Evolutionary conservation across 2,797 vertebrate genomes (phyloP).

Genomic region (Eupleurogrammus muticus): DNA sequence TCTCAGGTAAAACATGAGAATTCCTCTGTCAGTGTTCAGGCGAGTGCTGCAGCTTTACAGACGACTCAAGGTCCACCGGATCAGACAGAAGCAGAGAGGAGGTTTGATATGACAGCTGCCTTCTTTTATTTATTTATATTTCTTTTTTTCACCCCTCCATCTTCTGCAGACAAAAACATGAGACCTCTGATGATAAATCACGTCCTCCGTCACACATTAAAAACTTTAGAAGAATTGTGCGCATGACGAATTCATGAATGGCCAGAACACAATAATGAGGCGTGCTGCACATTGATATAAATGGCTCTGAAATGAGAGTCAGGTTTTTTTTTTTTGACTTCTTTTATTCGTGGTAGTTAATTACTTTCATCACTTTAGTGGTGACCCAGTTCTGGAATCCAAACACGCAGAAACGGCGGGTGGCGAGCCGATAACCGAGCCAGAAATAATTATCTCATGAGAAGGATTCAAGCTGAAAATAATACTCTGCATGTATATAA

Average conservation of each 20-base stretch:
- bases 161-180: too few species aligned
- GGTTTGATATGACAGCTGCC: too few species aligned
- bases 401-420: conserved; percentile 30
- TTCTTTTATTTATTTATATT: too few species aligned
- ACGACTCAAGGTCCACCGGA: too few species aligned
- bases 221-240: too few species aligned
- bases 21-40: too few species aligned
- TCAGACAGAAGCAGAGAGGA: too few species aligned
- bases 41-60: too few species aligned
- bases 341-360: conserved; percentile 32
- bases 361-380: conserved; percentile 47
- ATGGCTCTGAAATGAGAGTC: conserved; percentile 15
- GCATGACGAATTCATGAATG: conserved; percentile 19
- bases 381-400: conserved; percentile 48
- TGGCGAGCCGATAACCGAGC: conserved; percentile 20
- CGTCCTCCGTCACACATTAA: too few species aligned
- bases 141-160: too few species aligned
- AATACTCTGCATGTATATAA: not conserved
- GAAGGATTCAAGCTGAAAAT: conserved; percentile 19
- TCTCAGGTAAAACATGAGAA: too few species aligned
- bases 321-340: conserved; percentile 13
- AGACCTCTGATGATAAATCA: too few species aligned
- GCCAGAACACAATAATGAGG: not conserved
- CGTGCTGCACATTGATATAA: conserved; percentile 11
- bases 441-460: conserved; percentile 43